Base-by-base conservation (phyloP, 2,113 vertebrate genomes). In the Toxostoma redivivum region DNA sequence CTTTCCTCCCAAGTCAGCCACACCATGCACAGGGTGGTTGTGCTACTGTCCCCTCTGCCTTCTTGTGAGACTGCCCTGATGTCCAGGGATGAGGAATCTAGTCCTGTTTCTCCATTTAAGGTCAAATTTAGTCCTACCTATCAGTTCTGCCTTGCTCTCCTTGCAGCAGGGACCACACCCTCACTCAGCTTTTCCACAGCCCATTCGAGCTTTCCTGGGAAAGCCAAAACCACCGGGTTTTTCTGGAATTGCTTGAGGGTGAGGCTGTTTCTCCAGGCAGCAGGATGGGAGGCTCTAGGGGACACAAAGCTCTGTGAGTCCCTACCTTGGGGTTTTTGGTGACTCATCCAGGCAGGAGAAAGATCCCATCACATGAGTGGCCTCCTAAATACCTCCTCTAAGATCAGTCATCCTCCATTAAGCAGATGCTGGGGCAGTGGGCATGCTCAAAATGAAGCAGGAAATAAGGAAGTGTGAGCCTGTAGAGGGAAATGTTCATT, bases 211-310 rank as follows among this genome's bases (percentile, higher is more conserved):
- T 86, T 67, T 58, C 15, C 11, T 38, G 38, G 27, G 45, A 73
- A 16, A 61, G 13, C 7, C 33, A 15, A 56, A 44, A 6, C 0
- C 22, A 4, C 28, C 6, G 3, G 2, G 19, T 13, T 83, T 69
- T 76, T 5, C 70, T 76, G 15, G 11, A 25, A 53, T 23, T 66
- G 33, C 28, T 50, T 5, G 2, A 25, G 22, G 18, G 23, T 11
- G 30, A 90, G 51, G 47, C 19, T 45, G 8, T 67, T 79, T 86
- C 61, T 80, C 33, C 40, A 69, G 24, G 45, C 40, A 77, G 23
- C 40, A 70, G 5, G 33, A 24, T 42, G 27, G 20, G 38, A 88
- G 13, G 11, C 48, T 74, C 47, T 50, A 23, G 20, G 20, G 42
- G 62, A 45, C 44, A 54, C 53, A 91, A n/a, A 73, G 13, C 50